Conservation (phyloP, 2,797 vertebrate genomes). For the Manis crassicaudata region DNA sequence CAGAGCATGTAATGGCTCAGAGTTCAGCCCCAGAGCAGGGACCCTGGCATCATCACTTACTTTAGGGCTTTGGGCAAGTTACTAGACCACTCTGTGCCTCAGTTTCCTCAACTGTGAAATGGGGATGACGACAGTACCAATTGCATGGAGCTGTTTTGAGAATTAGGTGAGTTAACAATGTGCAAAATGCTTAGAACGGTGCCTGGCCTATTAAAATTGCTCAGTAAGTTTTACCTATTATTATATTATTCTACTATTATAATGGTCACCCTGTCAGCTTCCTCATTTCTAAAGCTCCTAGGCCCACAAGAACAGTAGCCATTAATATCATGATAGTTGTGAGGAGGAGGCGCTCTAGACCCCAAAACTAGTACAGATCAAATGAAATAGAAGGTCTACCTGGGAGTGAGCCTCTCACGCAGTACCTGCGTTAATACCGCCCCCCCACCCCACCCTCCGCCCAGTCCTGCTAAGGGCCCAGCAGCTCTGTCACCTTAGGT, state of each 20-base stretch:
- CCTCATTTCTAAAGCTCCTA: not conserved
- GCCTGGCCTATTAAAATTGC: not conserved
- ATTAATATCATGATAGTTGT: not conserved
- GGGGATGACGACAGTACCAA: not conserved
- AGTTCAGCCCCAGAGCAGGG: not conserved
- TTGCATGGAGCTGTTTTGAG: not conserved
- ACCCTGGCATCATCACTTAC: not conserved
- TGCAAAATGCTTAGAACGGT: not conserved
- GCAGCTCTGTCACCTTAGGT: not conserved
- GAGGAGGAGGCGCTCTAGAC: not conserved
- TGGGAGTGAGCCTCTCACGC: accelerated
- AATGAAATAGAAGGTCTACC: not conserved
- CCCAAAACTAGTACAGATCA: not conserved
- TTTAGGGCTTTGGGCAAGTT: not conserved
- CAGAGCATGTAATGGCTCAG: not conserved
- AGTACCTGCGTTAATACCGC: not conserved
- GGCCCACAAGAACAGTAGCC: not conserved
- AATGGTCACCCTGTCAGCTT: not conserved
- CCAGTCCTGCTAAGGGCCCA: not conserved
- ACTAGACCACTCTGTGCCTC: not conserved
- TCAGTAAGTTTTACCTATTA: not conserved
- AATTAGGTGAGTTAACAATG: not conserved
- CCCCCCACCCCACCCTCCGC: not conserved
- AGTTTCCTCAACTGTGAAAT: not conserved
- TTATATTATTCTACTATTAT: not conserved